Evolutionary conservation across 2,888 invertebrate genomes (phyloP).

Genomic region (Troilus luridus): DNA sequence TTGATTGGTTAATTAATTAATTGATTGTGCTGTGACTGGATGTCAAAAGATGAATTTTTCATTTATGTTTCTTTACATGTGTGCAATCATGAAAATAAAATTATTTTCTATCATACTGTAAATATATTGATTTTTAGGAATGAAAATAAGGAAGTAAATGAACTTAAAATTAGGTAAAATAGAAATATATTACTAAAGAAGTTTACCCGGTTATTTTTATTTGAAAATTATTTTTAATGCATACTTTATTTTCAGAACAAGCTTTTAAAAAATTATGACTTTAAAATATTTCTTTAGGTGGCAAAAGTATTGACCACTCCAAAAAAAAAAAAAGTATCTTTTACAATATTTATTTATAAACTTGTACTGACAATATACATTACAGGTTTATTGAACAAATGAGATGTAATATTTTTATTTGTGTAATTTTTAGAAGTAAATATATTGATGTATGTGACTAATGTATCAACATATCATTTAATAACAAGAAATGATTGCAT

Average conservation of each 20-base stretch:
- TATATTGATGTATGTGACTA: not conserved
- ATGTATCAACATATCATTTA: not conserved
- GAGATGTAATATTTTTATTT: not conserved
- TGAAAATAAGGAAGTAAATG: not conserved
- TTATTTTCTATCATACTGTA: too few relatives aligned
- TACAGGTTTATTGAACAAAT: not conserved
- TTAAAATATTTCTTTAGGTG: not conserved
- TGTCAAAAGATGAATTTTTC: too few relatives aligned
- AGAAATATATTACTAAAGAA: not conserved
- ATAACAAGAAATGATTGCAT: not conserved
- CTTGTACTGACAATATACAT: not conserved
- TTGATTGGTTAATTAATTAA: too few relatives aligned
- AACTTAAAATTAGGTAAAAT: not conserved
- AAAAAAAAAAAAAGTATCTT: not conserved
- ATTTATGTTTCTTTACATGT: too few relatives aligned
- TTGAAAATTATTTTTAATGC: not conserved
- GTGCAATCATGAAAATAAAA: too few relatives aligned
- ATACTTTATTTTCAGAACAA: not conserved
- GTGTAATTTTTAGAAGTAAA: not conserved
- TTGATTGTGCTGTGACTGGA: too few relatives aligned
- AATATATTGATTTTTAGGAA: too few relatives aligned
- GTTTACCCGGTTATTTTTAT: not conserved
- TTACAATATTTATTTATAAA: conserved; percentile 15
- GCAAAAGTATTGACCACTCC: not conserved
- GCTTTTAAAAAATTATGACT: not conserved